Evolutionary conservation across 2,113 vertebrate genomes (phyloP), one percentile per base, ranked within the genome.

Genomic region (Empidonax alnorum): DNA sequence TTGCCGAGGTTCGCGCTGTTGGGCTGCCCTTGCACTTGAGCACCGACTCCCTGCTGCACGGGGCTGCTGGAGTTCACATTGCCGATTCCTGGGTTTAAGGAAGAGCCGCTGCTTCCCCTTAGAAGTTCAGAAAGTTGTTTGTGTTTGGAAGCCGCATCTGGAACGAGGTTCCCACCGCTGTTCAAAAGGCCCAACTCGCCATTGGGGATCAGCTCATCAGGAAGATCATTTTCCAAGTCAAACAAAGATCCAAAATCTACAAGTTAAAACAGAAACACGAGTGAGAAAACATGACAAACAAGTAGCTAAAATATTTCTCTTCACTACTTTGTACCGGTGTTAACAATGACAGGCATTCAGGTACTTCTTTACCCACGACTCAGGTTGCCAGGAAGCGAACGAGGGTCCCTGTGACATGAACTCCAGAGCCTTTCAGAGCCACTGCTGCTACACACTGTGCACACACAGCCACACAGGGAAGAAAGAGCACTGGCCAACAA

Each of bases 191-290:
- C 96, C 97, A 99, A 94, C 93, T 99, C 99, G 85, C 99, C 99
- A 92, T 99, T 99, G 90, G 98, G 99, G 94, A 99, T 99, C 97
- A 99, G 98, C 96, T 99, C 99, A 97, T 99, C 99, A 8, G 99
- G 99, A 97, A 99, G 99, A 98, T 99, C 99, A 25, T 99, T 99
- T 98, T 99, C 99, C 98, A 99, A 98, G 97, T 99, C 99, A 97
- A 99, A 99, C 89, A 99, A 98, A 76, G 99, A 99, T 94, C 98
- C 99, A n/a, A 99, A 98, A 98, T 99, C 99, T 99, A 92, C 78
- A 98, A 98, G 94, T 95, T 65, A 98, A 96, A 96, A 97, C 58
- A 98, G 96, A 97, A 97, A 96, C 42, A 73, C 0, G 67, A 87
- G 88, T 98, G 86, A 98, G 95, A 96, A 94, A 90, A 65, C 33